A percentile compares a stretch with the other conserved stretches of the same genome.
phyloP scores from a whole-genome alignment of 2,888 invertebrate species.

The Autographa gamma region DNA sequence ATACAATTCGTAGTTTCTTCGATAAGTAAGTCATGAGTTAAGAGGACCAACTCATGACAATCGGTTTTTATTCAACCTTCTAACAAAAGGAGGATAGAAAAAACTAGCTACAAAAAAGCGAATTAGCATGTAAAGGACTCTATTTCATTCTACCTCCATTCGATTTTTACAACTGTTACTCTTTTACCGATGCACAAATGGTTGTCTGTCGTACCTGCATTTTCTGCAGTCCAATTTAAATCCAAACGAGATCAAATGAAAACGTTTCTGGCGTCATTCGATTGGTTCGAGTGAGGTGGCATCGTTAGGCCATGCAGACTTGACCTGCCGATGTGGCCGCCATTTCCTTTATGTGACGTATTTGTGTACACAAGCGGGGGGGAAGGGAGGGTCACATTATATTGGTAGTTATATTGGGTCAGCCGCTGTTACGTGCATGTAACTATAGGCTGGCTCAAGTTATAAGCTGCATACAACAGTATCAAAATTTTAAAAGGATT shows the following conservation, averaged over 20 bases:
- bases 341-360: conserved; percentile 48
- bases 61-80: conserved; percentile 1
- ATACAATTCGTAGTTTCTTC: neutral
- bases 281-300: conserved; percentile 58
- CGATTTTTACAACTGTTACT: conserved; percentile 17
- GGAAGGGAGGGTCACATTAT: conserved; percentile 56
- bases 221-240: conserved; percentile 62
- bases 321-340: conserved; percentile 54
- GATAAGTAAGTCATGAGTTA: neutral
- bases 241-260: conserved; percentile 67
- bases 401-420: conserved; percentile 64
- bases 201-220: conserved; percentile 46
- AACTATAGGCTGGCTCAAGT: conserved; percentile 54
- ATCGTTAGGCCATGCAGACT: conserved; percentile 55
- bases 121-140: neutral
- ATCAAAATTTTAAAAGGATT: too few species aligned
- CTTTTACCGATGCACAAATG: conserved; percentile 42
- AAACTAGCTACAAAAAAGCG: neutral
- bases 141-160: conserved; percentile 3
- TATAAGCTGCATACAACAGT: conserved; percentile 20
- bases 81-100: neutral
- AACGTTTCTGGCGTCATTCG: conserved; percentile 64
- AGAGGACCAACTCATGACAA: neutral
- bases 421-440: conserved; percentile 63
- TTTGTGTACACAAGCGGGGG: conserved; percentile 51